phyloP scores from a whole-genome alignment of 2,797 vertebrate species.

The Sebastes paucispinis region DNA sequence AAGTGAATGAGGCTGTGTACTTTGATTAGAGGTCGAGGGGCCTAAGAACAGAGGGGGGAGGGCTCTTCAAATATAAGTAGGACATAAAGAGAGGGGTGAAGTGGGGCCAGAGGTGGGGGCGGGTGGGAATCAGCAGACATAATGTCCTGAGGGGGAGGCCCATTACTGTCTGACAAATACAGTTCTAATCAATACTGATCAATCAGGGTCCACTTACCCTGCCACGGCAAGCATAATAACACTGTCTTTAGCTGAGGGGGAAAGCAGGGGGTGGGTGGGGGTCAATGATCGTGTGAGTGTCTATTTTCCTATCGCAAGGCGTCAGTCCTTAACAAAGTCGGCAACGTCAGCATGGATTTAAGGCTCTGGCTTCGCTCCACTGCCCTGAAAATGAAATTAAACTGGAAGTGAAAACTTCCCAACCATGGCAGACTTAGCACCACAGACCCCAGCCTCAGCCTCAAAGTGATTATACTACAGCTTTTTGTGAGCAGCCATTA shows the following conservation, averaged over 20 bases:
- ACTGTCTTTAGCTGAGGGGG: slow-evolving; percentile 29
- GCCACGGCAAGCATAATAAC: slow-evolving; percentile 44
- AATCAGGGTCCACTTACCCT: slow-evolving; percentile 75
- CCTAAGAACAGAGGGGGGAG: neutral
- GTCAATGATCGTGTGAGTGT: slow-evolving; percentile 44
- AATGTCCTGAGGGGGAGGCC: slow-evolving; percentile 63
- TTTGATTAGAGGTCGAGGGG: slow-evolving; percentile 34
- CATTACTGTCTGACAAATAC: slow-evolving; percentile 73
- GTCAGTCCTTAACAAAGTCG: slow-evolving; percentile 22
- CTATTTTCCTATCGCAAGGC: slow-evolving; percentile 29
- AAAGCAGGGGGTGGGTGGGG: slow-evolving; percentile 1
- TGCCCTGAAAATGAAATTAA: slow-evolving; percentile 53
- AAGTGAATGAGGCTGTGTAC: slow-evolving; percentile 10
- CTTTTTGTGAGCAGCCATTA: neutral
- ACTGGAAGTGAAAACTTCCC: slow-evolving; percentile 51
- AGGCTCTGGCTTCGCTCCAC: slow-evolving; percentile 25
- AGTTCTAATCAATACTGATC: slow-evolving; percentile 76
- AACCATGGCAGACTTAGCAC: slow-evolving; percentile 10
- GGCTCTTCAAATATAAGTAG: slow-evolving; percentile 32
- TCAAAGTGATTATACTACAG: slow-evolving; percentile 7
- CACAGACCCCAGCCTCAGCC: neutral
- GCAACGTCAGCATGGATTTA: slow-evolving; percentile 51
- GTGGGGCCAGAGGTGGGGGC: slow-evolving; percentile 9
- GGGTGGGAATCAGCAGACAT: slow-evolving; percentile 48
- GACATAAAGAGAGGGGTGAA: slow-evolving; percentile 35